Evolutionary conservation across 1,140 invertebrate species (phyloP).

Genomic region (Cheumatopsyche charites): DNA sequence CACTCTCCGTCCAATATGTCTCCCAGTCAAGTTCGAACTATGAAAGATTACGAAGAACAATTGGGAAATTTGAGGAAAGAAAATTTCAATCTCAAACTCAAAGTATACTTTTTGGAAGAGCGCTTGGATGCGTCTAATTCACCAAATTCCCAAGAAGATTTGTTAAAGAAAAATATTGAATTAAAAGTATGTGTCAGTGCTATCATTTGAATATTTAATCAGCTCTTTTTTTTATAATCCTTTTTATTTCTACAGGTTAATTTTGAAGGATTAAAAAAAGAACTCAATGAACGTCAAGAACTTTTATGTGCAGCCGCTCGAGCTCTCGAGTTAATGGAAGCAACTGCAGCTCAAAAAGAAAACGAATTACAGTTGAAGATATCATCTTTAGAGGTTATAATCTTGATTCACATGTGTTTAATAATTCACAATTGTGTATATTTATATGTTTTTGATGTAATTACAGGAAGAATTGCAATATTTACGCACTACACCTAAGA

Average conservation of each 20-base stretch:
- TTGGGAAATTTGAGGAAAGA: constrained; percentile 82
- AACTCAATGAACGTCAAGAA: constrained; percentile 81
- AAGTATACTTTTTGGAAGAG: constrained; percentile 91
- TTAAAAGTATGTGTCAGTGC: constrained; percentile 67
- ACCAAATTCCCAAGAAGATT: constrained; percentile 28
- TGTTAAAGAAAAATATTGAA: constrained; percentile 74
- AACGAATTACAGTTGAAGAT: constrained; percentile 31
- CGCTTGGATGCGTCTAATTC: constrained; percentile 63
- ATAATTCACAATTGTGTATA: not conserved
- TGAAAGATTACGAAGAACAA: constrained; percentile 92
- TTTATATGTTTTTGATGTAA: constrained; percentile 18
- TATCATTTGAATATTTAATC: constrained; percentile 20
- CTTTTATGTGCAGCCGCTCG: constrained; percentile 81
- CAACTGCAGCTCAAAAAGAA: constrained; percentile 50
- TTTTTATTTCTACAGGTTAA: constrained; percentile 65
- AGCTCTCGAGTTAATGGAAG: constrained; percentile 75
- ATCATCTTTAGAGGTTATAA: constrained; percentile 15
- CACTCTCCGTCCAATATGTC: constrained; percentile 51
- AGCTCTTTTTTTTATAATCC: constrained; percentile 13
- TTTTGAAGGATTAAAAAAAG: constrained; percentile 77
- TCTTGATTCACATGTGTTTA: too few species aligned
- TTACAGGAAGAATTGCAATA: constrained; percentile 54
- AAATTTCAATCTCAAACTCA: constrained; percentile 89
- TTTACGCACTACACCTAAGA: constrained; percentile 10
- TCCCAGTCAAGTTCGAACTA: constrained; percentile 68